Base-by-base conservation (phyloP, 2,888 invertebrate species). In the Melanostoma scalare region DNA sequence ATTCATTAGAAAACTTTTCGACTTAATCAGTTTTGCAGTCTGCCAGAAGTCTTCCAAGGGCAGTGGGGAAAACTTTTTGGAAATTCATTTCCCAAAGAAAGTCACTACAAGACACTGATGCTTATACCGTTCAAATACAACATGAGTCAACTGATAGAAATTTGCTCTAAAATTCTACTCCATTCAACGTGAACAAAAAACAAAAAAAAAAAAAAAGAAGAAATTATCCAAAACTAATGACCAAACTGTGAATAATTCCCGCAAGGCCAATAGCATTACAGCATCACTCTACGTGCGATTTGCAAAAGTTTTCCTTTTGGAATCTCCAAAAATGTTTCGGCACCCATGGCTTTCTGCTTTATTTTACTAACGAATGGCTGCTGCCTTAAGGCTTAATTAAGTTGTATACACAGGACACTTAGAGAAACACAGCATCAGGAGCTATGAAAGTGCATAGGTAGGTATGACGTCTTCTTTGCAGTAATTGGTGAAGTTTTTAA, bases 401-500 rank as follows among this genome's bases (percentile, higher is more conserved):
- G 79, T 71, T 77, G 81, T 79, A 55, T 71, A 73, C 69, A 56
- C 31, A 74, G 67, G 74, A 78, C 73, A 84, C 73, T 75, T 75
- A 20, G 63, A 56, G 56, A 50, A 40, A 67, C 60, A 60, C 48
- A 61, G 46, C 35, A 44, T n/a, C 68, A 60, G 44, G 5, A 56
- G 6, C 10, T 36, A 9, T 38, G 38, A 20, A 30, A 53, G 53
- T 46, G 53, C 56, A 74, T 67, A 4, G 9, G 40, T 44, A 33
- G 56, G 20, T 50, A 30, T 33, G n/a, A 6, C 30, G 8, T 55
- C 53, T 65, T 48, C 9, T 38, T 36, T n/a, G 40, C n/a, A 67
- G 72, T 84, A 84, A 79, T 84, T 84, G 84, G 71, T 84, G 84
- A 79, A 84, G 84, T 84, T 84, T 78, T 74, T 60, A 84, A 84